Evolutionary conservation across 2,888 invertebrate genomes (phyloP), one percentile per base, ranked within the genome.

Genomic region (Agelastica alni): DNA sequence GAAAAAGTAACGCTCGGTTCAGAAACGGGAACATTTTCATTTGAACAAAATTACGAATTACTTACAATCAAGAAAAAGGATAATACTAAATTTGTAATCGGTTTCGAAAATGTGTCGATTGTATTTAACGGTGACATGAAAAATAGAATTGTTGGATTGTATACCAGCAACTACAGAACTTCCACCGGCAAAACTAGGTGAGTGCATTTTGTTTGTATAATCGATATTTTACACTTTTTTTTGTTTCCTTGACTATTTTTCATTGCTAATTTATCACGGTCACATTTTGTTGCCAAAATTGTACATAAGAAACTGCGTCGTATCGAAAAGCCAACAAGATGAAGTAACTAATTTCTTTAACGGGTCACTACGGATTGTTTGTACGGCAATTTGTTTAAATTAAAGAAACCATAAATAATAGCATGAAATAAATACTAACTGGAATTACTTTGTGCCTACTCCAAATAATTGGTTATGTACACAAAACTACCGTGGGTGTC

Each of bases 111-210:
- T 9, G 70, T 89, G 9, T 69, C 75, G 32, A 79, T 90, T 36
- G 75, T 82, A 28, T 91, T 86, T 67, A 75, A 76, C 56, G 90
- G 90, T 0, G 80, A 80, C 58, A 78, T 89, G 70, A 83, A 81
- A 17, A 79, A 83, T 57, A 83, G 84, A 60, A 86, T 89, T 66
- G 84, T 87, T 49, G 91, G 91, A 3, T 80, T 91, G 51, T 91
- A 91, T 72, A 82, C 82, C 61, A 89, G 89, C 54, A 79, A 78
- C 4, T 85, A 90, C 59, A 77, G 73, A 43, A 75, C 80, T 66
- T 68, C 60, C 5, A 60, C 68, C 14, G 74, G 74, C 4, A 61
- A 67, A 6, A 76, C 57, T 55, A 80, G 82, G 85, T 80, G 63
- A 75, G 74, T 74, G 37, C 0, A 34, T 28, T 28, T 30, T 4